Conservation (phyloP, 2,113 vertebrate genomes). For the Podiceps cristatus region DNA sequence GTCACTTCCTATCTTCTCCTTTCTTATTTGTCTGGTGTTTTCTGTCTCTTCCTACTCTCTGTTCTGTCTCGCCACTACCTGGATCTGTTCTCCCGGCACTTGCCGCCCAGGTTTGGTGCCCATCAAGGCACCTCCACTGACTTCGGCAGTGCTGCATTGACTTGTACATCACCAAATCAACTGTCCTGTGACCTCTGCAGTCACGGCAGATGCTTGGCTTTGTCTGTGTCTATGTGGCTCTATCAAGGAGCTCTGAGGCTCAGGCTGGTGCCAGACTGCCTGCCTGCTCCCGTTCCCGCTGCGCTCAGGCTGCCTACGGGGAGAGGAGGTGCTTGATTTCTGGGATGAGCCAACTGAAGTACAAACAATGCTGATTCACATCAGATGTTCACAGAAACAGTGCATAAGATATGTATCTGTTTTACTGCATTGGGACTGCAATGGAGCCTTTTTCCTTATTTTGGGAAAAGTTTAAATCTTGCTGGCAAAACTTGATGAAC, state of each 20-base stretch:
- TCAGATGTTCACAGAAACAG: not conserved
- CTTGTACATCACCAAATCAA: not conserved
- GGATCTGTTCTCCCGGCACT: not conserved
- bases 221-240: not conserved
- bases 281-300: fast-evolving
- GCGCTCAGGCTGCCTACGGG: not conserved
- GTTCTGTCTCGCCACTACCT: not conserved
- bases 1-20: not conserved
- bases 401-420: not conserved
- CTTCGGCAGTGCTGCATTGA: not conserved
- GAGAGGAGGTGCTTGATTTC: not conserved
- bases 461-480: not conserved
- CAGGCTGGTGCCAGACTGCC: not conserved
- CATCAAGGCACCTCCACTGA: not conserved
- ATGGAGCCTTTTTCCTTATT: not conserved
- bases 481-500: not conserved
- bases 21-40: not conserved
- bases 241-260: not conserved
- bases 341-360: not conserved
- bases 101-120: fast-evolving
- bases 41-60: not conserved
- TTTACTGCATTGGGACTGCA: not conserved
- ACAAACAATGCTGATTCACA: not conserved
- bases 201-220: not conserved
- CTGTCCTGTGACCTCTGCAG: not conserved